Evolutionary conservation across 2,888 invertebrate species (phyloP), one percentile per base, ranked within the genome.

Genomic region (Oscheius onirici): DNA sequence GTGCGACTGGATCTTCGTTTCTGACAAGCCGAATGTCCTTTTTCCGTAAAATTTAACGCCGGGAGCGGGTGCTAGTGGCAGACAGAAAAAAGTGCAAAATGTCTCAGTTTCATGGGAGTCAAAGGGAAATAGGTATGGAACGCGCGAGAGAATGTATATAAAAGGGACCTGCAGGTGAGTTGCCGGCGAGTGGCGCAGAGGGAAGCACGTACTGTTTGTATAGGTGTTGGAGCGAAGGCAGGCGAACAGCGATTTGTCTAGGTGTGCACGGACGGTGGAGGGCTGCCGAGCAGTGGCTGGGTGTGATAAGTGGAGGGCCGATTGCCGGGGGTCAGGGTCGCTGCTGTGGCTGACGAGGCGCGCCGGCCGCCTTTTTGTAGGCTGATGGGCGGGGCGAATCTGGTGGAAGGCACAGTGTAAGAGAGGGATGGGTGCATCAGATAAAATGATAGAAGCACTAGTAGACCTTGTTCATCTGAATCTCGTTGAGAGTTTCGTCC

Each of bases 131-230:
- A 34, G 26, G 26, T 11, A 26, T 28, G 55, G 8, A 28, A 24
- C 13, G 63, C 15, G 22, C 46, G 63, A 49, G 61, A 17, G 26
- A 63, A 46, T 63, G 17, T 46, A 49, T n/a, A 17, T 49, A 46
- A 63, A 63, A 49, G 63, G 63, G 41, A 41, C 15, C 46, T 26
- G 28, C 24, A 63, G 58, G 41, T n/a, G 17, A 40, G 58, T 63
- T 46, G 63, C 49, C 49, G 63, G 49, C 46, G 61, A 61, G 46
- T 46, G 46, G 46, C 46, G 61, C 46, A 28, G 34, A 49, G 63
- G 63, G 34, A 49, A 63, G 63, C 63, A 63, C 63, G 63, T 63
- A 63, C 63, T 63, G 63, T 63, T 63, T 63, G 63, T 63, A 63
- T 63, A 63, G 63, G 63, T 63, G 63, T 63, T 63, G 63, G 63